phyloP scores from a whole-genome alignment of 2,888 invertebrate genomes.

The Nematopogon swammerdamellus region DNA sequence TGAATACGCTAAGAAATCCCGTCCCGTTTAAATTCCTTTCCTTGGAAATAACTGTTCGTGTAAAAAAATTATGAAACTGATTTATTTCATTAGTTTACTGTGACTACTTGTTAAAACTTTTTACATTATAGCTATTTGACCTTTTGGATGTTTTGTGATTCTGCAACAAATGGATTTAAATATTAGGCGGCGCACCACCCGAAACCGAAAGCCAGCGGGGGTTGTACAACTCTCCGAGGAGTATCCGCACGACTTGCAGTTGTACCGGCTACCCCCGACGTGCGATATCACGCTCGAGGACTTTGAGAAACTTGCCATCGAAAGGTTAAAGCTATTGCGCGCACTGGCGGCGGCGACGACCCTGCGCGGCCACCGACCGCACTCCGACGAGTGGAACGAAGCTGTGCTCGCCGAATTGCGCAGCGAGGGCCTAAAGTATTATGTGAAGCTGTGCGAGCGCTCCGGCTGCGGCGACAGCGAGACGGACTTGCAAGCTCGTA shows the following conservation, averaged over 20 bases:
- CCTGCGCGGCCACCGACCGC: conserved; percentile 57
- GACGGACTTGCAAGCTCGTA: conserved; percentile 62
- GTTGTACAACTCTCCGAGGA: conserved; percentile 46
- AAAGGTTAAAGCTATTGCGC: conserved; percentile 76
- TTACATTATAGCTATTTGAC: too few relatives aligned
- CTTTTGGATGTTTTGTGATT: too few relatives aligned
- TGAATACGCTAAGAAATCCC: too few relatives aligned
- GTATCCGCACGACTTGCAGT: conserved; percentile 73
- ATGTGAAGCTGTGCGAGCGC: conserved; percentile 58
- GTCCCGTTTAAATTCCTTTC: too few relatives aligned
- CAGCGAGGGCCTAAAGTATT: conserved; percentile 65
- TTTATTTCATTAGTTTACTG: too few relatives aligned
- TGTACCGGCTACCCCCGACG: conserved; percentile 75
- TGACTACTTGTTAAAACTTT: too few relatives aligned
- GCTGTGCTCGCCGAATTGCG: conserved; percentile 62
- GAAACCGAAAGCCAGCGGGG: conserved; percentile 17
- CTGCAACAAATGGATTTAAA: conserved; percentile 36
- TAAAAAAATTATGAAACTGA: too few relatives aligned
- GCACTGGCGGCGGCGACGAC: conserved; percentile 71
- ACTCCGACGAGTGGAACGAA: conserved; percentile 66
- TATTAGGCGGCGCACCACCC: conserved; percentile 39
- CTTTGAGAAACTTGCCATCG: conserved; percentile 84
- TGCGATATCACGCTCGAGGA: conserved; percentile 74
- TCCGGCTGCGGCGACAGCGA: conserved; percentile 54
- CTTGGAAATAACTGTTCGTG: too few relatives aligned